phyloP scores from a whole-genome alignment of 2,888 invertebrate genomes.

The Tinea semifulvella region DNA sequence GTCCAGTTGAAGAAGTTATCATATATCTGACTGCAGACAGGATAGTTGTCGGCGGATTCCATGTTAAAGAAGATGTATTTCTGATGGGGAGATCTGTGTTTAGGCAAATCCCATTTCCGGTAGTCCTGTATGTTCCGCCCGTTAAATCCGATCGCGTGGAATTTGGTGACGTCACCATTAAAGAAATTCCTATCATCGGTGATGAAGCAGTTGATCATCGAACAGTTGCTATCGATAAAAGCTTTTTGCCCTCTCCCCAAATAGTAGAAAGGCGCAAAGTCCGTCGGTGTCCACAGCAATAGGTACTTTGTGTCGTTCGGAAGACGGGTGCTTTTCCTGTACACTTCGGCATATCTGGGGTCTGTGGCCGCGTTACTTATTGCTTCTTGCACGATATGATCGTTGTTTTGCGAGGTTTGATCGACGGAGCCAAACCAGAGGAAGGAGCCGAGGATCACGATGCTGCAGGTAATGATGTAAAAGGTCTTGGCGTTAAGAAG shows the following conservation, averaged over 20 bases:
- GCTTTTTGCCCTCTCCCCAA: conserved; percentile 36
- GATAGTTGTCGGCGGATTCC: conserved; percentile 49
- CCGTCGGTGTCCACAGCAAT: conserved; percentile 38
- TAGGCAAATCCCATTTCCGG: conserved; percentile 27
- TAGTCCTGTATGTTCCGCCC: conserved; percentile 32
- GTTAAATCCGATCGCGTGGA: conserved; percentile 47
- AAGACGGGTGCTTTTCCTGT: conserved; percentile 32
- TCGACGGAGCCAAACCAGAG: too few relatives aligned
- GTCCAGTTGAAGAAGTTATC: conserved; percentile 58
- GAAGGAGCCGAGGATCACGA: conserved; percentile 30
- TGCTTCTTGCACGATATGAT: conserved; percentile 30
- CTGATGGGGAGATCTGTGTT: conserved; percentile 33
- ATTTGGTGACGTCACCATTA: conserved; percentile 32
- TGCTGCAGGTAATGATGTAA: conserved; percentile 30
- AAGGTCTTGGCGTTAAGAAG: conserved; percentile 31
- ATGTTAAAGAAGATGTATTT: conserved; percentile 48
- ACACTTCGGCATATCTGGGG: conserved; percentile 38
- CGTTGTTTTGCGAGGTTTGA: not conserved
- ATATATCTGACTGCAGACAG: conserved; percentile 33
- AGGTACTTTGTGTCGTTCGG: conserved; percentile 39
- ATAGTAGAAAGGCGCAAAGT: conserved; percentile 37
- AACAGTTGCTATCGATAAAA: conserved; percentile 44
- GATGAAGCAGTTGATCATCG: conserved; percentile 42
- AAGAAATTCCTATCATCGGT: conserved; percentile 34
- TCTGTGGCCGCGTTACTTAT: conserved; percentile 38